Evolutionary conservation across 2,797 vertebrate species (phyloP), one percentile per base, ranked within the genome.

Genomic region (Enoplosus armatus): DNA sequence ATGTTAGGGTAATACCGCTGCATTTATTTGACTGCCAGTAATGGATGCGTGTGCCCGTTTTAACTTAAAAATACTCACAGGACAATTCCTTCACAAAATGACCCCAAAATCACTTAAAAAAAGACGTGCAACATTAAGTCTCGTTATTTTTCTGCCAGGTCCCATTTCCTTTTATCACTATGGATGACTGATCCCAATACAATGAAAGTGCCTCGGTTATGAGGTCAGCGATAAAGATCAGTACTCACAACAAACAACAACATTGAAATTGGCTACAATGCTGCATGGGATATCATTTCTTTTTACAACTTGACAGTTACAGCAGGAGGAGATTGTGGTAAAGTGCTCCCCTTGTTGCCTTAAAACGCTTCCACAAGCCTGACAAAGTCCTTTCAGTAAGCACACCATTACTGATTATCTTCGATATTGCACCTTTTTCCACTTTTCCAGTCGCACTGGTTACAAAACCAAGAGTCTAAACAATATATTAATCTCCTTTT

Each of bases 371-470:
- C 72, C 75, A 82, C 82, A 55, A 80, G 74, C 70, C 69, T 74
- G 71, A 73, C 65, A 55, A 70, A 77, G 71, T 84, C 51, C 33
- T 81, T 73, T 87, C 74, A 86, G 75, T 83, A 84, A 85, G 60
- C 72, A 53, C 72, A 66, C 79, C 70, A 37, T 85, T 74, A 84
- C 88, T 91, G 90, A 95, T 95, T 94, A 93, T 92, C 92, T 82
- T 92, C 89, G 87, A 94, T 94, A 95, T 95, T 96, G 95, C 95
- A 96, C 94, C 93, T 86, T 93, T 85, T 88, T 84, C 90, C 85
- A 80, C 81, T 83, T 87, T 87, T 89, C 86, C 87, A 91, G 85
- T 84, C 85, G 87, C 67, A 75, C 80, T 82, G 70, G 77, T 82
- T 75, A 77, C 58, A 55, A 85, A 55, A 85, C 76, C 79, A 68